Percentiles rank a stretch among this genome's conserved stretches.
These are phyloP conservation scores for Mercenaria mercenaria DNA, from an alignment of 1,140 invertebrate species.

Conservation along the genomic window DNA sequence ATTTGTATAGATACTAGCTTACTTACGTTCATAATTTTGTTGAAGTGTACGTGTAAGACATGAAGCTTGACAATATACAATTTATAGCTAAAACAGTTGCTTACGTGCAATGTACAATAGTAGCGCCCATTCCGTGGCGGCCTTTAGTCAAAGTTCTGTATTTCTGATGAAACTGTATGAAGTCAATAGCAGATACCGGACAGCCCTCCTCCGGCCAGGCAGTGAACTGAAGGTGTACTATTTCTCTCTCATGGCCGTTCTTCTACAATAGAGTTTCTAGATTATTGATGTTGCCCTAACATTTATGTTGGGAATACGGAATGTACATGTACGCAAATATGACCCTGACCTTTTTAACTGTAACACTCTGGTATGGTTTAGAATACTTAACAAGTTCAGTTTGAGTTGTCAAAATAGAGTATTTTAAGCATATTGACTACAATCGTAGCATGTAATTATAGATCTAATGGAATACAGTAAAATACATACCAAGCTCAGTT, in stretches of 20 bases:
- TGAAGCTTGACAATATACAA: no score
- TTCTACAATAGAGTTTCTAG: background rate
- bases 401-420: background rate
- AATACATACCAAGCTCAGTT: background rate
- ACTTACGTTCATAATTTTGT: no score
- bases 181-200: slow-evolving; percentile 14
- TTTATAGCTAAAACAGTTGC: no score
- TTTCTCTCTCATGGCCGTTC: background rate
- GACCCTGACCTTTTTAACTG: no score
- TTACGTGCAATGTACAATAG: slow-evolving; percentile 24
- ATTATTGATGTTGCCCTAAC: no score
- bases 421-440: background rate
- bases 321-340: no score
- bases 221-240: background rate
- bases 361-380: no score
- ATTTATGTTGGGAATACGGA: no score
- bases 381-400: background rate
- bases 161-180: slow-evolving; percentile 30
- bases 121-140: background rate
- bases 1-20: no score
- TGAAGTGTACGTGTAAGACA: no score
- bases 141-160: slow-evolving; percentile 3
- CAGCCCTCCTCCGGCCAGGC: slow-evolving; percentile 18
- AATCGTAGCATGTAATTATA: background rate
- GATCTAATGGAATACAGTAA: no score